Conservation (phyloP, 2,888 invertebrate species). For the Agrotis exclamationis region DNA sequence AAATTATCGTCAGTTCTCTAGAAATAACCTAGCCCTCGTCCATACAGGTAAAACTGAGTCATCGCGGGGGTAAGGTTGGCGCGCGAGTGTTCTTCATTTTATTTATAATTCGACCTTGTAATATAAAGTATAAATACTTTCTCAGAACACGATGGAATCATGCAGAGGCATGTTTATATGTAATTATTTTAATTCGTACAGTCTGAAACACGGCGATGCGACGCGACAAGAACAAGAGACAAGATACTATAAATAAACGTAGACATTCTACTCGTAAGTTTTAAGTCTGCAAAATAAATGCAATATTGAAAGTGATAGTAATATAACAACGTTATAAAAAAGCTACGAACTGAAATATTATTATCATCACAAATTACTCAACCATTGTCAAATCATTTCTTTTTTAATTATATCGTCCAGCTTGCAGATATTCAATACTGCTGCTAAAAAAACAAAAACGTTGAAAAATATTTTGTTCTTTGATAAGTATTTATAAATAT, state of each 20-base stretch:
- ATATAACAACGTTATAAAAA: background rate
- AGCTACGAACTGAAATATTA: background rate
- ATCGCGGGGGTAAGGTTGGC: slow-evolving; percentile 66
- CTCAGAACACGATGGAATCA: slow-evolving; percentile 61
- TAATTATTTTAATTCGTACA: slow-evolving; percentile 52
- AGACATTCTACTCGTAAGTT: slow-evolving; percentile 19
- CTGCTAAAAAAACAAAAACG: background rate
- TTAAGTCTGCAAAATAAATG: slow-evolving; percentile 15
- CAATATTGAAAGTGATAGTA: slow-evolving; percentile 3
- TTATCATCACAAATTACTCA: background rate
- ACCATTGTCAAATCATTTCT: background rate
- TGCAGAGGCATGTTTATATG: slow-evolving; percentile 53
- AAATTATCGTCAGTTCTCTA: slow-evolving; percentile 74
- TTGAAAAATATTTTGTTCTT: slow-evolving; percentile 15
- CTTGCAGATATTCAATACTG: too few species aligned
- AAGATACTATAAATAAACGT: slow-evolving; percentile 37
- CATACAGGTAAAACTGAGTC: slow-evolving; percentile 74
- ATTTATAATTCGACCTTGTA: slow-evolving; percentile 69
- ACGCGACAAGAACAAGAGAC: slow-evolving; percentile 38
- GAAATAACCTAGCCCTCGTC: slow-evolving; percentile 74
- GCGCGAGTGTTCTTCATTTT: slow-evolving; percentile 63
- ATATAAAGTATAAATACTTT: slow-evolving; percentile 67
- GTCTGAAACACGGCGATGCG: slow-evolving; percentile 45
- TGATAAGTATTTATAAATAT: background rate
- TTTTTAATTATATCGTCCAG: too few species aligned